Evolutionary conservation across 2,797 vertebrate genomes (phyloP).

Genomic region (Coreius guichenoti): DNA sequence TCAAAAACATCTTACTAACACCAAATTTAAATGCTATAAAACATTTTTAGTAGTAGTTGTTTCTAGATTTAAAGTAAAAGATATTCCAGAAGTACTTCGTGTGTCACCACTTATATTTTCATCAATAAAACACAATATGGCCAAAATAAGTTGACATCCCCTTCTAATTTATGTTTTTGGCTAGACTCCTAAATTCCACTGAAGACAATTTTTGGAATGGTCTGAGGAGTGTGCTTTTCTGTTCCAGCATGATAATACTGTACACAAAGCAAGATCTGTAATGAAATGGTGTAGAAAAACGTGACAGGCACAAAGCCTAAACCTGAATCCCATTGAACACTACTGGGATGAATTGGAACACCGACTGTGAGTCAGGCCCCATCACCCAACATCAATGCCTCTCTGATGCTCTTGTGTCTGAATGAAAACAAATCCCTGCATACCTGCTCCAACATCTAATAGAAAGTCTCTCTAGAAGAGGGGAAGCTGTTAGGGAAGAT

Average conservation of each 20-base stretch:
- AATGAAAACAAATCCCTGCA: not conserved
- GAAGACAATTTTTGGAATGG: not conserved
- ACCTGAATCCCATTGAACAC: not conserved
- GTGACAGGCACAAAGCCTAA: slow-evolving; percentile 25
- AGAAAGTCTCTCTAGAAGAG: not conserved
- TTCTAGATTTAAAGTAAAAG: not conserved
- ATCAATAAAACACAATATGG: not conserved
- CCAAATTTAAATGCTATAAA: not conserved
- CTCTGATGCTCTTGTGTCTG: slow-evolving; percentile 34
- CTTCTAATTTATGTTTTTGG: not conserved
- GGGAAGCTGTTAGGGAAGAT: not conserved
- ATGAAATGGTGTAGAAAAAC: slow-evolving; percentile 16
- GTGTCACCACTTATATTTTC: not conserved
- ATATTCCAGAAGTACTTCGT: not conserved
- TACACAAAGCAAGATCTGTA: slow-evolving; percentile 28
- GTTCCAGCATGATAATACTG: slow-evolving; percentile 13
- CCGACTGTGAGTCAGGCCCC: slow-evolving; percentile 32
- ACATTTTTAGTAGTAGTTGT: not conserved
- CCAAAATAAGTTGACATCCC: not conserved
- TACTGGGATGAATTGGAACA: slow-evolving; percentile 1
- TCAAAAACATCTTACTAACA: not conserved
- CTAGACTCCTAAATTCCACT: slow-evolving; percentile 1
- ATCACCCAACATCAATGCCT: slow-evolving; percentile 40
- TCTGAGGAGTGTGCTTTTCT: slow-evolving; percentile 7
- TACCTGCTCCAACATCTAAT: not conserved